These are phyloP conservation scores for Lagothrix lagotricha DNA, from an alignment of 2,797 vertebrate genomes.

Conservation along the genomic window DNA sequence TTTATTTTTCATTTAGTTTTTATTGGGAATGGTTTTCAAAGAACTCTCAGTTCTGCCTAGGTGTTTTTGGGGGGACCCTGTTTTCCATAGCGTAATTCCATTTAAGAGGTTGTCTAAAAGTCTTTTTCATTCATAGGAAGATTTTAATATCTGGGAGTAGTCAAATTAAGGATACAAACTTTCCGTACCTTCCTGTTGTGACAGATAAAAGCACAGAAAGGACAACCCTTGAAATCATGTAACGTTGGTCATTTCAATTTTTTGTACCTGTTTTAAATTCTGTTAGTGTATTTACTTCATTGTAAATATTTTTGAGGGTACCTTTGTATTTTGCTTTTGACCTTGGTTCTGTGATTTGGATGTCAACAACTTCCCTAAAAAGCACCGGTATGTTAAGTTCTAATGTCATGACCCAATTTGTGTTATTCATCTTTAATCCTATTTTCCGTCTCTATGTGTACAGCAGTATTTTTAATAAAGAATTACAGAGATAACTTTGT, in stretches of 20 bases:
- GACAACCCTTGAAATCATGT: slow-evolving; percentile 86
- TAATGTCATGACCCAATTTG: slow-evolving; percentile 86
- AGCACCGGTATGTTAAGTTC: slow-evolving; percentile 87
- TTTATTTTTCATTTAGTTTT: slow-evolving; percentile 87
- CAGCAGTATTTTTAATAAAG: slow-evolving; percentile 99
- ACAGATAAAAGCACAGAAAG: slow-evolving; percentile 87
- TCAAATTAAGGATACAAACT: slow-evolving; percentile 77
- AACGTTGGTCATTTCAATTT: slow-evolving; percentile 79
- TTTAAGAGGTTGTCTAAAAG: slow-evolving; percentile 85
- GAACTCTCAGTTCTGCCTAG: slow-evolving; percentile 84
- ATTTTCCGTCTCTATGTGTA: slow-evolving; percentile 98
- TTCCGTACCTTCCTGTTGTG: slow-evolving; percentile 80
- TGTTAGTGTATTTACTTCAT: slow-evolving; percentile 84
- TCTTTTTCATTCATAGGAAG: slow-evolving; percentile 81
- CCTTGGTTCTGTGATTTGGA: slow-evolving; percentile 85
- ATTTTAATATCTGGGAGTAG: slow-evolving; percentile 76
- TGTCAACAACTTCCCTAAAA: slow-evolving; percentile 86
- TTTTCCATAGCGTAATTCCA: slow-evolving; percentile 82
- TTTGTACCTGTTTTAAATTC: slow-evolving; percentile 85
- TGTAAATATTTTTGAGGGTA: slow-evolving; percentile 88
- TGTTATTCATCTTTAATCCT: slow-evolving; percentile 89
- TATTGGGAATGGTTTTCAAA: slow-evolving; percentile 85
- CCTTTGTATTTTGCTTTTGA: slow-evolving; percentile 84
- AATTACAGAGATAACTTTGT: slow-evolving; percentile 88
- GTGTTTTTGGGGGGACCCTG: slow-evolving; percentile 85